Percentiles rank a stretch among this genome's conserved stretches.
Evolutionary conservation across 2,888 invertebrate genomes (phyloP).

Genomic region (Caenorhabditis virilis): DNA sequence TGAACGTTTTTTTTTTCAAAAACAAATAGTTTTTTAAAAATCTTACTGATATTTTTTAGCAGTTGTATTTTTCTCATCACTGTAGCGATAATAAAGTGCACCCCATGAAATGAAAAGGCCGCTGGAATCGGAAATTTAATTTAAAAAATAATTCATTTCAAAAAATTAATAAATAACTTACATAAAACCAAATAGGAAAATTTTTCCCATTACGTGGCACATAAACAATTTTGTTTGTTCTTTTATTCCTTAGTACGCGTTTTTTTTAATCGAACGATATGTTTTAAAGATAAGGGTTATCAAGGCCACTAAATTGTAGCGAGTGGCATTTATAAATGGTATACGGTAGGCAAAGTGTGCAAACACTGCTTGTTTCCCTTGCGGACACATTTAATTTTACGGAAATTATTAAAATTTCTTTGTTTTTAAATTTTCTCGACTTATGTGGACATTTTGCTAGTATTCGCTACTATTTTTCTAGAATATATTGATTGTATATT

Average conservation of each 20-base stretch:
- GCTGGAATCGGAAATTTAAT: conserved; percentile 30
- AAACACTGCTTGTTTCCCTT: conserved; percentile 5
- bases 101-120: conserved; percentile 32
- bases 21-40: conserved; percentile 1
- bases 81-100: conserved; percentile 34
- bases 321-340: background rate
- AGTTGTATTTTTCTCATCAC: conserved; percentile 23
- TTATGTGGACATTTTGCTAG: background rate
- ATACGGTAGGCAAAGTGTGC: conserved; percentile 17
- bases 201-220: conserved; percentile 29
- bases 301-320: too few species aligned
- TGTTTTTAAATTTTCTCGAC: too few species aligned
- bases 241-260: too few species aligned
- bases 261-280: too few species aligned
- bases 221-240: conserved; percentile 7
- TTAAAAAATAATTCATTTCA: too few species aligned
- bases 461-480: conserved; percentile 1
- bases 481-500: too few species aligned
- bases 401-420: too few species aligned
- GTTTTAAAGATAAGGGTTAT: too few species aligned
- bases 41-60: conserved; percentile 16
- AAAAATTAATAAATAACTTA: conserved; percentile 24
- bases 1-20: background rate
- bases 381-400: too few species aligned
- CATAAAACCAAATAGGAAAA: conserved; percentile 34